Evolutionary conservation across 2,113 vertebrate species (phyloP).

Genomic region (Rissa tridactyla): DNA sequence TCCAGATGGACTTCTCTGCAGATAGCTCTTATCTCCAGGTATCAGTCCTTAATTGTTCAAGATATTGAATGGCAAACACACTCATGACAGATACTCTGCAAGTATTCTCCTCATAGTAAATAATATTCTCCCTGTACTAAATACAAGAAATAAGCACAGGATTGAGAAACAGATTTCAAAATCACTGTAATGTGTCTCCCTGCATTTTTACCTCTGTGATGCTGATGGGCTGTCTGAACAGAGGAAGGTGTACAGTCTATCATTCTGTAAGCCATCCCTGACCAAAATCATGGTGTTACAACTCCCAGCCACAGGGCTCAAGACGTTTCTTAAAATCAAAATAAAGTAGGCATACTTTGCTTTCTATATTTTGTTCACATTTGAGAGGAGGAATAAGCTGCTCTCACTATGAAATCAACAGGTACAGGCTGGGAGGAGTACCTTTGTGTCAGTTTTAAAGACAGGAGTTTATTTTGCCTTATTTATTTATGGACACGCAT

Average conservation of each 20-base stretch:
- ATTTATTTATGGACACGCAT: not conserved
- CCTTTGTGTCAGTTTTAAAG: not conserved
- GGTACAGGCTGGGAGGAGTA: not conserved
- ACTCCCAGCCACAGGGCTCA: not conserved
- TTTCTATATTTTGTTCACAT: not conserved
- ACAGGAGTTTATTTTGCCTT: not conserved
- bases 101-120: not conserved
- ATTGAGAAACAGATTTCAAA: not conserved
- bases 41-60: not conserved
- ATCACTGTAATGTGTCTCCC: not conserved
- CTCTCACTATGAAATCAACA: not conserved
- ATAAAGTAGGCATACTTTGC: not conserved
- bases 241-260: not conserved
- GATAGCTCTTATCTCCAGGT: slow-evolving; percentile 91
- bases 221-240: not conserved
- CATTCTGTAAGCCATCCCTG: not conserved
- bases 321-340: not conserved
- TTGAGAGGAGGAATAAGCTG: not conserved
- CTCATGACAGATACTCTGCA: not conserved
- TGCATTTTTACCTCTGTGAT: not conserved
- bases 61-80: not conserved
- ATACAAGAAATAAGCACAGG: not conserved
- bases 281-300: not conserved
- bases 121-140: not conserved
- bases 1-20: slow-evolving; percentile 97